Conservation (phyloP, 2,888 invertebrate genomes). For the Drosophila cracens region DNA sequence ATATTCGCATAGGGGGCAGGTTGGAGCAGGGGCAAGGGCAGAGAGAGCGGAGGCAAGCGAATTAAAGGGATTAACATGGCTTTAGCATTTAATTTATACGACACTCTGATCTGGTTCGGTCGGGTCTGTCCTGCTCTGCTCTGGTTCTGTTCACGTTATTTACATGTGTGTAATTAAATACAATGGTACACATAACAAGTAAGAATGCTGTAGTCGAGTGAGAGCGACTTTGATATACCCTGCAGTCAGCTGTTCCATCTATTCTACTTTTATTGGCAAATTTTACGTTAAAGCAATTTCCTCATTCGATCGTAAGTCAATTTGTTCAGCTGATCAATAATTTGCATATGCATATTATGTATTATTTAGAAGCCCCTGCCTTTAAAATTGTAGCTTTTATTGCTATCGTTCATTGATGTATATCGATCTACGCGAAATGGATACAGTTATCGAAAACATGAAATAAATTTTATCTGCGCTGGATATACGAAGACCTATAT, state of each 20-base stretch:
- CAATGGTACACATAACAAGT: constrained; percentile 16
- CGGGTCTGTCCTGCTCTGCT: constrained; percentile 8
- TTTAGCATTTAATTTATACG: constrained; percentile 81
- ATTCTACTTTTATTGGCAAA: neutral
- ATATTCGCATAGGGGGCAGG: constrained; percentile 17
- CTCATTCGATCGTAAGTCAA: neutral
- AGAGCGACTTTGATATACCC: neutral
- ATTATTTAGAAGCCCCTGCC: neutral
- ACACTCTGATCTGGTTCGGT: constrained; percentile 15
- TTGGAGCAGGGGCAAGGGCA: constrained; percentile 11
- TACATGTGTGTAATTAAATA: constrained; percentile 28
- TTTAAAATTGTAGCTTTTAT: neutral
- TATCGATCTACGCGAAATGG: neutral
- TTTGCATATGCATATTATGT: neutral
- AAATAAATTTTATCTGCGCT: neutral
- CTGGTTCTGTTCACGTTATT: constrained; percentile 3
- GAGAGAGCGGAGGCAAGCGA: constrained; percentile 42
- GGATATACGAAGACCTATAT: neutral
- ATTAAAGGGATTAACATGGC: constrained; percentile 81
- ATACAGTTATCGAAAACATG: neutral
- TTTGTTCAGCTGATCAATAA: neutral
- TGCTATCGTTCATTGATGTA: neutral
- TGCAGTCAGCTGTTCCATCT: neutral
- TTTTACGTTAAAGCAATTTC: neutral
- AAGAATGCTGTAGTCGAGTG: neutral